phyloP scores from a whole-genome alignment of 2,113 vertebrate genomes.

The Amblyornis subalaris region DNA sequence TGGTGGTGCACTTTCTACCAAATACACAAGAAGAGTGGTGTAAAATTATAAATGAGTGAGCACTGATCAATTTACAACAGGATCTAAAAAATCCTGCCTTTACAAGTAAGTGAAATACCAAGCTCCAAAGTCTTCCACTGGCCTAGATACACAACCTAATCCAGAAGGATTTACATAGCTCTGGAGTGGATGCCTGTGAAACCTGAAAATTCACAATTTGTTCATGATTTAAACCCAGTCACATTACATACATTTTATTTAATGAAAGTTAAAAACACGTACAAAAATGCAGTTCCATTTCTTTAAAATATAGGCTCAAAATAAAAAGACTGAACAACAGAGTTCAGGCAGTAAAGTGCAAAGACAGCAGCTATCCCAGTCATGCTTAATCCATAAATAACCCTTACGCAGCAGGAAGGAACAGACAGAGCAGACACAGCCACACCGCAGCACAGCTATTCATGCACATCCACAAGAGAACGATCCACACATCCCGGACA shows the following conservation, averaged over 20 bases:
- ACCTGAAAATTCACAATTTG: neutral
- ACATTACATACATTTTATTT: slow-evolving; percentile 49
- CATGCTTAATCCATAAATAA: neutral
- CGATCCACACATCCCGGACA: fast-evolving
- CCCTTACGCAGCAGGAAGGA: neutral
- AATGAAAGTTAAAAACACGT: slow-evolving; percentile 56
- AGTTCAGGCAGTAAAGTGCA: slow-evolving; percentile 69
- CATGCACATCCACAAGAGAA: neutral
- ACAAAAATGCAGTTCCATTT: slow-evolving; percentile 62
- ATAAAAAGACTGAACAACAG: slow-evolving; percentile 44
- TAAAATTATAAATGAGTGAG: neutral
- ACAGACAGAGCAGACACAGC: neutral
- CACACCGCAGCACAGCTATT: neutral
- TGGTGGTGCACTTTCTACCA: neutral
- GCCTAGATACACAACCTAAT: neutral
- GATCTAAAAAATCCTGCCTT: neutral
- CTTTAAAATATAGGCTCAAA: slow-evolving; percentile 56
- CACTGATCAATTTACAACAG: neutral
- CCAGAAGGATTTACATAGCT: neutral
- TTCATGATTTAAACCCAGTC: slow-evolving; percentile 45
- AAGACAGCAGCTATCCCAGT: neutral
- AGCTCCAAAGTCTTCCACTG: neutral
- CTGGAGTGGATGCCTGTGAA: neutral
- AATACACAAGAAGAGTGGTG: fast-evolving
- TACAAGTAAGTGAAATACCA: neutral